Conservation (phyloP, 35 echinoderm and acorn worm genomes). For the Patiria miniata region DNA sequence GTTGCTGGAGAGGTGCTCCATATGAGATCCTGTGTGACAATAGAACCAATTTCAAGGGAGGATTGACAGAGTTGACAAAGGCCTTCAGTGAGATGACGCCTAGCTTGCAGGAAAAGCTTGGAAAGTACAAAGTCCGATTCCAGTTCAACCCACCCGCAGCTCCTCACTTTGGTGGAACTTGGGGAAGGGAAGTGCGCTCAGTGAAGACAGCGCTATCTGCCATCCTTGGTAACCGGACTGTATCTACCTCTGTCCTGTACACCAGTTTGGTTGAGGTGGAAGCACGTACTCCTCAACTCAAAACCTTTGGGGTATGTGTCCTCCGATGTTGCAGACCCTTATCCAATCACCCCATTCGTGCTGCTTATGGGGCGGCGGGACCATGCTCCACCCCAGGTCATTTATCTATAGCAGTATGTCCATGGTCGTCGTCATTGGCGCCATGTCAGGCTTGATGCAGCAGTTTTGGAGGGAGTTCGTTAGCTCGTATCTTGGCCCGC, state of each 20-base stretch:
- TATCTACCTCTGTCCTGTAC: background rate
- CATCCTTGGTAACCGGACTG: background rate
- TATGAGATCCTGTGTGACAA: conserved; percentile 39
- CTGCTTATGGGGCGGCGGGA: background rate
- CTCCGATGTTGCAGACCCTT: conserved; percentile 1
- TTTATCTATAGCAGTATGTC: background rate
- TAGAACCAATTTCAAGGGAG: conserved; percentile 49
- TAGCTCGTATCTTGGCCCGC: conserved; percentile 29
- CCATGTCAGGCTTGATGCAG: conserved; percentile 39
- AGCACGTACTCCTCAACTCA: background rate
- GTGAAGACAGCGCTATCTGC: background rate
- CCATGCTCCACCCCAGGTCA: background rate
- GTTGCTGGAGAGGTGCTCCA: conserved; percentile 21
- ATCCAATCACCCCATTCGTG: conserved; percentile 14
- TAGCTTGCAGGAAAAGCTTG: background rate
- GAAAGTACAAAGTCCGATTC: background rate
- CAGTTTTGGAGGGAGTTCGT: conserved; percentile 53
- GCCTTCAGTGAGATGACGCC: conserved; percentile 7
- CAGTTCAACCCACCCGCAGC: background rate
- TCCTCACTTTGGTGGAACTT: background rate
- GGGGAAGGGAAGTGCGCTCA: background rate
- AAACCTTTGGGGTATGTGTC: conserved; percentile 33
- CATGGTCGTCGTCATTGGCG: conserved; percentile 30
- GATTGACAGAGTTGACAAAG: conserved; percentile 25
- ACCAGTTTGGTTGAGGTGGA: background rate